These are phyloP conservation scores for Riparia riparia DNA, from an alignment of 2,113 vertebrate species.

Conservation along the genomic window DNA sequence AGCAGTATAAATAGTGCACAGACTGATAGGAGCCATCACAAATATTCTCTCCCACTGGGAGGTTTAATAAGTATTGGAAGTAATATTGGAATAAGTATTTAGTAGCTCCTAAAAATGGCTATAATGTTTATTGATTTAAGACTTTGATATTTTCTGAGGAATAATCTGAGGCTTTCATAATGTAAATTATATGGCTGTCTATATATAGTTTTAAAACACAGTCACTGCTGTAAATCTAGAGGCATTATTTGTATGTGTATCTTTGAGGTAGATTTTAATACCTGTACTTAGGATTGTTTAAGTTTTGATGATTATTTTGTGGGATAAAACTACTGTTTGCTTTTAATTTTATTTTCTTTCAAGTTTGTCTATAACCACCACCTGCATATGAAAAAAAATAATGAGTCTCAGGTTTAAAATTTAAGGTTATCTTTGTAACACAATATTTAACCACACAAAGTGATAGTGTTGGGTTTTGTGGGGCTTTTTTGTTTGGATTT, in stretches of 20 bases:
- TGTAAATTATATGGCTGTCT: constrained; percentile 2
- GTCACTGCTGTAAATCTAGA: neutral
- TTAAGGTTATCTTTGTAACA: neutral
- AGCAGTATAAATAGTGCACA: neutral
- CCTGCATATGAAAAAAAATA: neutral
- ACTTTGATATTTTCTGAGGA: constrained; percentile 39
- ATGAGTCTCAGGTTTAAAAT: neutral
- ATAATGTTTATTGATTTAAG: constrained; percentile 76
- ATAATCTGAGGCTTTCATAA: constrained; percentile 36
- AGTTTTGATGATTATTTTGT: neutral
- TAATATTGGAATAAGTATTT: neutral
- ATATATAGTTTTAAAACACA: neutral
- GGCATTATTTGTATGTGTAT: neutral
- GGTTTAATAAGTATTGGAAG: constrained; percentile 33
- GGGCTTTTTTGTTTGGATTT: neutral
- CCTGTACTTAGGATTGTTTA: neutral
- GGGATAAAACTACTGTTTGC: neutral
- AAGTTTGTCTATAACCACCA: neutral
- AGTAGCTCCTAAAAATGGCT: constrained; percentile 43
- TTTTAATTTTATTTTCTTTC: neutral
- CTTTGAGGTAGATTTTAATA: neutral
- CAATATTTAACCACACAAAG: neutral
- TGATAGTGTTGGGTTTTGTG: fast-evolving
- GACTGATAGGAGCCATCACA: constrained; percentile 40
- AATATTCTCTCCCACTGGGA: constrained; percentile 14